phyloP scores from a whole-genome alignment of 2,797 vertebrate species.

The Cynopterus sphinx region DNA sequence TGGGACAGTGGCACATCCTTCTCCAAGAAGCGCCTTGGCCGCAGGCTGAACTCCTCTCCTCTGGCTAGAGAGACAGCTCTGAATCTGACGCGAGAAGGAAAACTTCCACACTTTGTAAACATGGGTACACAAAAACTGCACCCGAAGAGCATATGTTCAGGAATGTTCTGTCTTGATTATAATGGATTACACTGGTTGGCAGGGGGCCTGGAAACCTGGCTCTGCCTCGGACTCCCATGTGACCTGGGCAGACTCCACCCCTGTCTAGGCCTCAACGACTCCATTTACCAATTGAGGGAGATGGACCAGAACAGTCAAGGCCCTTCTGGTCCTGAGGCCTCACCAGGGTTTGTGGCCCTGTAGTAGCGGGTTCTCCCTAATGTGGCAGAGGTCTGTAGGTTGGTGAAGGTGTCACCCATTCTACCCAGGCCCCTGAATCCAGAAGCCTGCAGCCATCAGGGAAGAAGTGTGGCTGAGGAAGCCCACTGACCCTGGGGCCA shows the following conservation, averaged over 20 bases:
- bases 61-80: background rate
- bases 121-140: background rate
- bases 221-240: background rate
- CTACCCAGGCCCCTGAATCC: background rate
- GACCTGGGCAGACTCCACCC: background rate
- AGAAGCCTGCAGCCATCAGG: background rate
- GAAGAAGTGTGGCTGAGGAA: background rate
- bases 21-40: background rate
- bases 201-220: background rate
- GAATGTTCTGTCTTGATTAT: background rate
- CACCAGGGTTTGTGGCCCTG: background rate
- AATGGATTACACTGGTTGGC: background rate
- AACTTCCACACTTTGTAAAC: background rate
- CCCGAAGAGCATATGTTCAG: background rate
- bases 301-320: background rate
- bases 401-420: background rate
- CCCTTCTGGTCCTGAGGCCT: background rate
- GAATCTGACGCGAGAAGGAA: background rate
- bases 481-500: no score
- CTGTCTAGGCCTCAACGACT: background rate
- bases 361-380: background rate
- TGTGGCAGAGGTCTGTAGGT: background rate
- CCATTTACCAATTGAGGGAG: background rate
- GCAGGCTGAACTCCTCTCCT: no score
- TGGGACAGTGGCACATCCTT: fast-evolving